Base-by-base conservation (phyloP, 2,888 invertebrate species). In the Pseudococcus viburni region DNA sequence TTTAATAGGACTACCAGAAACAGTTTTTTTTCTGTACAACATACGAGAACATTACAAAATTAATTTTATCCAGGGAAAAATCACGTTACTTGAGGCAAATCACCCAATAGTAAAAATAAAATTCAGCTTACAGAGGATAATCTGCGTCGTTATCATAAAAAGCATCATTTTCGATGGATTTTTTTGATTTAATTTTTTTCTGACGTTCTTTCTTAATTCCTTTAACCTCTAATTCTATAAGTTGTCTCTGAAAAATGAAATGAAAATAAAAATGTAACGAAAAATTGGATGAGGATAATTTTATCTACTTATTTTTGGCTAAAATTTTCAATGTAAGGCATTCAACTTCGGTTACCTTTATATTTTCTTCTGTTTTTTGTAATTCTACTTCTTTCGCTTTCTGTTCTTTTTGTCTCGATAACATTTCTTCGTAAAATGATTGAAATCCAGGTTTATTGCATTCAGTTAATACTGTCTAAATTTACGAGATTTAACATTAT, bases 351-450 rank as follows among this genome's bases (percentile, higher is more conserved):
- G 15, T 89, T 91, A 94, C 94, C 92, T 94, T 94, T 91, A 94
- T 94, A 90, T 94, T 94, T 91, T 95, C 94, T 90, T 95, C 94
- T 17, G 94, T 92, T 90, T 94, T 93, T 90, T 94, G 93, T 86
- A 94, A 93, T 89, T 94, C 93, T 80, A 93, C 92, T 90, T 94
- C 94, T 88, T 93, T 92, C 90, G 94, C 93, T 90, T 95, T 94
- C 90, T 94, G 93, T 91, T 95, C 94, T 90, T 94, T 94, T 89
- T 95, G 94, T 87, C 95, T 94, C 85, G 94, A 93, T 12, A 97
- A 91, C 98, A 98, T 98, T 92, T 98, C 96, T 89, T 98, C 98
- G 90, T 98, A 97, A 91, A 96, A 97, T 11, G 98, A 98, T 89
- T 95, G 93, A 86, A 93, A 93, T 0, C 94, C 94, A 0, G 97